Conservation (phyloP, 2,888 invertebrate species). For the Abrostola tripartita region DNA sequence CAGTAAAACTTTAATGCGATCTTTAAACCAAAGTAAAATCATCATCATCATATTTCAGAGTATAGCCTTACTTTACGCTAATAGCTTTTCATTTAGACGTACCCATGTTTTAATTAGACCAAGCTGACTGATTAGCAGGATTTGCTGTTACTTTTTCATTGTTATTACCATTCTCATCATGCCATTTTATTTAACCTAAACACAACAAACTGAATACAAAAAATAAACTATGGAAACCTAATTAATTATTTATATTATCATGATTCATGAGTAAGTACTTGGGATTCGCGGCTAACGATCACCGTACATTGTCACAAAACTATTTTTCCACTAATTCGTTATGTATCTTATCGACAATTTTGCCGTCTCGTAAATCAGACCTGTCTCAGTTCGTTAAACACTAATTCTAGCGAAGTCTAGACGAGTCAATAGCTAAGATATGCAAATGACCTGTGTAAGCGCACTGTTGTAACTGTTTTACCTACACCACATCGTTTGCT, state of each 20-base stretch:
- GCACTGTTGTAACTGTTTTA: constrained; percentile 63
- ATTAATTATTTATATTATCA: too few species aligned
- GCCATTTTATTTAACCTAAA: neutral
- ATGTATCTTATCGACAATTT: constrained; percentile 52
- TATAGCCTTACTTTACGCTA: neutral
- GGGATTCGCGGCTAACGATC: constrained; percentile 8
- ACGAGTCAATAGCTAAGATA: constrained; percentile 78
- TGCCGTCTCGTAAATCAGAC: constrained; percentile 63
- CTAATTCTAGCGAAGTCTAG: constrained; percentile 76
- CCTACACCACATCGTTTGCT: constrained; percentile 37
- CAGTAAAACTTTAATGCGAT: too few species aligned
- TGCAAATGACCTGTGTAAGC: constrained; percentile 71
- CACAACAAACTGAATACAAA: too few species aligned
- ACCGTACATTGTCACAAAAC: constrained; percentile 18
- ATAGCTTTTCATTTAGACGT: neutral
- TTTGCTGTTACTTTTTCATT: neutral
- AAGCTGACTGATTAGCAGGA: neutral
- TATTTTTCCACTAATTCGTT: constrained; percentile 39
- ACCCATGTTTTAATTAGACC: neutral
- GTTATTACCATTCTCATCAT: neutral
- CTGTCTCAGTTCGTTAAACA: constrained; percentile 71
- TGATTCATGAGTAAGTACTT: neutral
- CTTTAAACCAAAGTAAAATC: too few species aligned
- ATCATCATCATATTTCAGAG: too few species aligned
- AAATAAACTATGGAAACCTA: too few species aligned